Percentiles rank a stretch among this genome's conserved stretches.
These are phyloP conservation scores for Notocelia uddmanniana DNA, from an alignment of 2,888 invertebrate genomes.

Conservation along the genomic window DNA sequence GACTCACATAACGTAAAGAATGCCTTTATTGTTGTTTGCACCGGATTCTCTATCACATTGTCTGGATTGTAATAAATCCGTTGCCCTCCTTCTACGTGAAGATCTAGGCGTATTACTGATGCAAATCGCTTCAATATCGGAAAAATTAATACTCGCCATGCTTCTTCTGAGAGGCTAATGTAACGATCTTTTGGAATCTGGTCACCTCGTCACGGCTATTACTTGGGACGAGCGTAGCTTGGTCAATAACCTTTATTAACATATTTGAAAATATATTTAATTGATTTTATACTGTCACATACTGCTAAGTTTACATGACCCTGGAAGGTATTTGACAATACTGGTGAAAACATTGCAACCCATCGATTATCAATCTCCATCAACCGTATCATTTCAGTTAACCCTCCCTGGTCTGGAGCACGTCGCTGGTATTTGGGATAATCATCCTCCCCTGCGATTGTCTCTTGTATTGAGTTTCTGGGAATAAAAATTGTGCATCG, in stretches of 20 bases:
- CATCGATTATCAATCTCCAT: conserved; percentile 45
- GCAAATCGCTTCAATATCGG: not conserved
- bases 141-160: not conserved
- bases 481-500: not conserved
- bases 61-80: not conserved
- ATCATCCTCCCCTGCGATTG: conserved; percentile 42
- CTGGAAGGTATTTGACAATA: not conserved
- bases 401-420: conserved; percentile 49
- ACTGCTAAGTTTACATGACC: not conserved
- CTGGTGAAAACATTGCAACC: not conserved
- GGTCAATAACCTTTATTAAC: not conserved
- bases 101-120: not conserved
- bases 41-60: conserved; percentile 27
- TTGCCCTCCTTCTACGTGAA: conserved; percentile 1
- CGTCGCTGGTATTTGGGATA: conserved; percentile 47
- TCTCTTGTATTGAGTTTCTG: conserved; percentile 42
- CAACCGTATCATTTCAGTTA: conserved; percentile 44
- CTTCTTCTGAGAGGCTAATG: not conserved
- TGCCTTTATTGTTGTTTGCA: conserved; percentile 27
- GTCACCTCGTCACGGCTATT: not conserved
- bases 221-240: not conserved
- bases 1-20: conserved; percentile 47
- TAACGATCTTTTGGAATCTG: not conserved
- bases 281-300: not conserved
- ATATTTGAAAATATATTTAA: conserved; percentile 1